These are phyloP conservation scores for Dipodomys spectabilis DNA, from an alignment of 2,113 vertebrate species.

Conservation along the genomic window DNA sequence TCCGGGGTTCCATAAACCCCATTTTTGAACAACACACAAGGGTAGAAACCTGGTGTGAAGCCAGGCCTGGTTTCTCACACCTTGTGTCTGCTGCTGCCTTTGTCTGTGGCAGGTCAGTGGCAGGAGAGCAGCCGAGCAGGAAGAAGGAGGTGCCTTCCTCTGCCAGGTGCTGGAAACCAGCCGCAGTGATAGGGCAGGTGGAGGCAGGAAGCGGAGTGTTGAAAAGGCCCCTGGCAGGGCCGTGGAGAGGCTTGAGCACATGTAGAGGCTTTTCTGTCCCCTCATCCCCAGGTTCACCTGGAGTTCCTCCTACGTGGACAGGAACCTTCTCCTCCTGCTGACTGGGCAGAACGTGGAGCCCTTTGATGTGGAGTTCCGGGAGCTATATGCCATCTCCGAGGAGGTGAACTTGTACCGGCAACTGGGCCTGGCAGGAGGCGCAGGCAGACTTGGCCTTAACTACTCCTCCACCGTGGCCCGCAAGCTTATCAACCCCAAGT, in stretches of 20 bases:
- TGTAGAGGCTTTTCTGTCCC: neutral
- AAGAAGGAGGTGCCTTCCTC: neutral
- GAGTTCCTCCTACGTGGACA: conserved; percentile 93
- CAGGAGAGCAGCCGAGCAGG: rapidly evolving
- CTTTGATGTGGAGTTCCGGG: conserved; percentile 95
- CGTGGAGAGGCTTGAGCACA: neutral
- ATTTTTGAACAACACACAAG: neutral
- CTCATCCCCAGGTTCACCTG: conserved; percentile 92
- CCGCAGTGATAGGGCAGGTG: too few species aligned
- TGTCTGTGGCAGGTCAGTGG: neutral
- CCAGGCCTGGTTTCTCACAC: neutral
- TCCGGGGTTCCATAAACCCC: neutral
- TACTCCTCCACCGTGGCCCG: conserved; percentile 90
- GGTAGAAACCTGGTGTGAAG: neutral
- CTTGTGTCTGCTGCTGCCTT: neutral
- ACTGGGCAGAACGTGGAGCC: conserved; percentile 94
- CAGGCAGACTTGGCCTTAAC: conserved; percentile 74
- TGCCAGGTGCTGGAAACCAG: neutral
- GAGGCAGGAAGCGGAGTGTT: rapidly evolving
- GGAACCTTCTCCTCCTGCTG: conserved; percentile 94
- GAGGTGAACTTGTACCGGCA: conserved; percentile 92
- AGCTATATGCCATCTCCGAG: conserved; percentile 95
- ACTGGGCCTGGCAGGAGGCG: conserved; percentile 84
- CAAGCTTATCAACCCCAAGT: conserved; percentile 96
- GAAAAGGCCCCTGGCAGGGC: too few species aligned